A percentile compares a stretch with the other conserved stretches of the same genome.
Conservation (phyloP, 2,888 invertebrate genomes). For the Neelides folsomi region DNA sequence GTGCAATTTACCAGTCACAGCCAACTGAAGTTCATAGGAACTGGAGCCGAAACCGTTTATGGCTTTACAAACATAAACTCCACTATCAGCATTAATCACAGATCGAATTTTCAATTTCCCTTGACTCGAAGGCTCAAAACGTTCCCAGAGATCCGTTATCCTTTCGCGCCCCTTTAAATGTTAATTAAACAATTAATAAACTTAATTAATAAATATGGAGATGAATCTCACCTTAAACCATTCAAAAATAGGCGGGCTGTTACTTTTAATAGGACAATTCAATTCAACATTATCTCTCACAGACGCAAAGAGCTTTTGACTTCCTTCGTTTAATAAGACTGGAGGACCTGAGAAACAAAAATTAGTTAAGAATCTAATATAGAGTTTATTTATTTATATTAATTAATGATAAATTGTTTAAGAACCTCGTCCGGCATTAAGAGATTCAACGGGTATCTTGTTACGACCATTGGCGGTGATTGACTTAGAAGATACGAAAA, state of each 20-base stretch:
- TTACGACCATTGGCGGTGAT: too few relatives aligned
- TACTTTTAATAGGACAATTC: slow-evolving; percentile 15
- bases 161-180: slow-evolving; percentile 8
- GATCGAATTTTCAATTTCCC: slow-evolving; percentile 24
- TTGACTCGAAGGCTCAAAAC: slow-evolving; percentile 16
- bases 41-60: slow-evolving; percentile 12
- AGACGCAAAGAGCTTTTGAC: slow-evolving; percentile 4
- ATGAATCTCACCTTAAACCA: slow-evolving; percentile 27
- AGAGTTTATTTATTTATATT: too few relatives aligned
- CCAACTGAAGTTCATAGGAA: slow-evolving; percentile 15
- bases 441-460: too few relatives aligned
- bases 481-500: too few relatives aligned
- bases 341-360: slow-evolving; percentile 11
- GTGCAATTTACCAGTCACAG: slow-evolving; percentile 28
- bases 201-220: not conserved
- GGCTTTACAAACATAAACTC: slow-evolving; percentile 23
- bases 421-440: too few relatives aligned
- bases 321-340: not conserved
- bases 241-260: slow-evolving; percentile 15
- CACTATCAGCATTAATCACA: slow-evolving; percentile 25
- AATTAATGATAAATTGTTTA: too few relatives aligned
- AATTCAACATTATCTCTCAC: slow-evolving; percentile 24
- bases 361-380: not conserved
- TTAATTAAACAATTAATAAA: not conserved
- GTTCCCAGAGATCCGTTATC: slow-evolving; percentile 22